Conservation (phyloP, 2,797 vertebrate genomes). For the Emydoidea blandingii region DNA sequence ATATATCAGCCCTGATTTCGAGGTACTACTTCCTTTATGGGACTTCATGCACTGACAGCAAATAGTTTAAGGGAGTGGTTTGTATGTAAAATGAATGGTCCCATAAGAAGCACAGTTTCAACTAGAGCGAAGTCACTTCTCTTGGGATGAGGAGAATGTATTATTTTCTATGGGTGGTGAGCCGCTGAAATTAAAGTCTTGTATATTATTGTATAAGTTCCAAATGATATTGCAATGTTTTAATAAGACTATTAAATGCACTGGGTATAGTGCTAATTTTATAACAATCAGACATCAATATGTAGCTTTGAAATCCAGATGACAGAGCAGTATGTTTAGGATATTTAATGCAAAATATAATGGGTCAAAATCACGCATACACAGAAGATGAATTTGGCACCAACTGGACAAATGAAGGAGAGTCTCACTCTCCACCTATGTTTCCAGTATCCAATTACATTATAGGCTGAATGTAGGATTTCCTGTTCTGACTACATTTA, state of each 20-base stretch:
- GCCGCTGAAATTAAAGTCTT: not conserved
- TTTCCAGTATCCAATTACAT: too few species aligned
- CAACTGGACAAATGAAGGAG: too few species aligned
- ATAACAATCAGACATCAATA: not conserved
- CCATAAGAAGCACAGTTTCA: not conserved
- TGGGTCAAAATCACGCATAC: not conserved
- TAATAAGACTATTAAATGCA: not conserved
- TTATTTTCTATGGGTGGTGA: not conserved
- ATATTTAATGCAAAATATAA: not conserved
- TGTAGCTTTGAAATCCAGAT: not conserved
- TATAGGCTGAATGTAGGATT: too few species aligned
- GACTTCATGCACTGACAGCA: not conserved
- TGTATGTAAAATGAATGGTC: not conserved
- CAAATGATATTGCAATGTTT: not conserved
- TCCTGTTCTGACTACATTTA: too few species aligned
- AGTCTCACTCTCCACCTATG: too few species aligned
- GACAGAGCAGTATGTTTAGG: not conserved
- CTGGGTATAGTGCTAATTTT: not conserved
- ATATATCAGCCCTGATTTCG: not conserved
- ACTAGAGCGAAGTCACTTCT: not conserved
- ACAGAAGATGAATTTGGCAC: too few species aligned
- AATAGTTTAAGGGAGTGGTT: not conserved
- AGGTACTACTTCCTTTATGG: not conserved
- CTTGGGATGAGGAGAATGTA: not conserved
- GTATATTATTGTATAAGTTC: accelerated